Evolutionary conservation across 37 sponge, comb jelly and placozoan species (phyloP), one percentile per base, ranked within the genome.

Genomic region (Theonella swinhoei): DNA sequence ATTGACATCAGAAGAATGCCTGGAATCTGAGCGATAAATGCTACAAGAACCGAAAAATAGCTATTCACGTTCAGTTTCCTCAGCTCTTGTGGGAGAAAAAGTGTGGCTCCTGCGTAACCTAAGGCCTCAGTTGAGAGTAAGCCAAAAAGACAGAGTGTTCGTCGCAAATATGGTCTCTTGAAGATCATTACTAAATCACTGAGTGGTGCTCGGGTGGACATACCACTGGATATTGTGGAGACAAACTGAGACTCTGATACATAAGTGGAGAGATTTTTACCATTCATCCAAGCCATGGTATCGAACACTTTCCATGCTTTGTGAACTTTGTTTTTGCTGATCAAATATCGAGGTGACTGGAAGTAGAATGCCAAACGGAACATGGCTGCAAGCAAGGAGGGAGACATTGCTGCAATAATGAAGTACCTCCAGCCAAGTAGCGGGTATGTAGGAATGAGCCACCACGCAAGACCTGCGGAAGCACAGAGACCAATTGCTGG

Each of bases 401-500:
- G 83, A 1, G 60, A 1, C 1, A 64, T 25, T 1, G 59, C 60
- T 3, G 83, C 83, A 24, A 74, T 60, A 29, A 74, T 62, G 42
- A 83, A 73, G 60, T 83, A 83, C 42, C 83, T 30, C 83, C 83
- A 83, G 8, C 83, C 83, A 35, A 63, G 39, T 2, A n/a, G 4
- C 14, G 59, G 58, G 70, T 84, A 89, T 3, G 72, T 84, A 3
- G 90, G 80, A 24, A 89, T 72, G 37, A 83, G 63, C 90, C 90
- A 89, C 84, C 85, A 89, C 0, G 90, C 85, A 30, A 89, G 38
- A 3, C 90, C 90, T 40, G 60, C 85, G n/a, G 81, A 25, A 2
- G 33, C 43, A 40, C 80, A 79, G 29, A 79, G 25, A 74, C 85
- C 90, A 5, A 84, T 8, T 0, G 85, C 76, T 39, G 61, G 68